Evolutionary conservation across 2,113 vertebrate species (phyloP).

Genomic region (Chitala chitala): DNA sequence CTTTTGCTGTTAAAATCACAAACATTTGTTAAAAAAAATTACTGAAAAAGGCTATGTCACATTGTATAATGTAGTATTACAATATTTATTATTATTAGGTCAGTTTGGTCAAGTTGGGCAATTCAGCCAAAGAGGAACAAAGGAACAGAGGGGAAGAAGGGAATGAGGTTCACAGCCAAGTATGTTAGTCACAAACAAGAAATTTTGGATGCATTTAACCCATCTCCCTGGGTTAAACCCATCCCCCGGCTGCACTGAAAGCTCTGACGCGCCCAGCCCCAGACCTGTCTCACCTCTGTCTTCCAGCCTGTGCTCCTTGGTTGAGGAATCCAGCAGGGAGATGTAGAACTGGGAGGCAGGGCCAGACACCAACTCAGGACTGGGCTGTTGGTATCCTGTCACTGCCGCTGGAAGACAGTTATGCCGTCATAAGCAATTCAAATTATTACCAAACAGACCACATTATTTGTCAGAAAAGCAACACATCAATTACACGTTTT

Average conservation of each 20-base stretch:
- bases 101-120: too few relatives aligned
- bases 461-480: neutral
- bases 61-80: too few relatives aligned
- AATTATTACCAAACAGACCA: neutral
- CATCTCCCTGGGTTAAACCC: neutral
- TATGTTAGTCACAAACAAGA: too few relatives aligned
- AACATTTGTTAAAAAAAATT: too few relatives aligned
- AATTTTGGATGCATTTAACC: neutral
- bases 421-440: neutral
- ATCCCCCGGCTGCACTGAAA: neutral
- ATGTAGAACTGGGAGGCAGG: slow-evolving; percentile 85
- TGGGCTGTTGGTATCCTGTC: slow-evolving; percentile 85
- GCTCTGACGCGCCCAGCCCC: neutral
- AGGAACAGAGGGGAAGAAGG: too few relatives aligned
- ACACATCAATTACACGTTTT: neutral
- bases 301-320: slow-evolving; percentile 84
- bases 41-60: too few relatives aligned
- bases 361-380: slow-evolving; percentile 60
- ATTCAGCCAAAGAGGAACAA: too few relatives aligned
- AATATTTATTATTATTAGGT: too few relatives aligned
- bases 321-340: slow-evolving; percentile 72
- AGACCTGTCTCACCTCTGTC: slow-evolving; percentile 74
- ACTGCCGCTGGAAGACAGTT: slow-evolving; percentile 69
- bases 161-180: too few relatives aligned
- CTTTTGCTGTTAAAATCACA: too few relatives aligned